These are phyloP conservation scores for Troilus luridus DNA, from an alignment of 2,888 invertebrate genomes.

Conservation along the genomic window DNA sequence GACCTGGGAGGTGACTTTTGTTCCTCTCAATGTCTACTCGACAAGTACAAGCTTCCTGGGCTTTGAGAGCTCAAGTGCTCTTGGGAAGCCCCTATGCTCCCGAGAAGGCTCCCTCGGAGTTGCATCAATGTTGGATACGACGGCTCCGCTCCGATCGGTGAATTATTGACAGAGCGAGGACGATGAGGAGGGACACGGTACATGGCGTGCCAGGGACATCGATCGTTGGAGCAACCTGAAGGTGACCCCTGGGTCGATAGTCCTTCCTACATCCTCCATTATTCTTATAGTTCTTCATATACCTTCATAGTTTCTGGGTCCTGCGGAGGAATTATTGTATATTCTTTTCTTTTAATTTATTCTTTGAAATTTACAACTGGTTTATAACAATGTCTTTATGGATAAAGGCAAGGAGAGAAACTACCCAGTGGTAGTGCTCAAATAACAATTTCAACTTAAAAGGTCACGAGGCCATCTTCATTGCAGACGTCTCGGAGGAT, in stretches of 20 bases:
- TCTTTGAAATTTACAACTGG: too few species aligned
- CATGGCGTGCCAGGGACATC: slow-evolving; percentile 44
- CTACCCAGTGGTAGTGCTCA: too few species aligned
- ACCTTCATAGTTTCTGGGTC: not conserved
- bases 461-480: too few species aligned
- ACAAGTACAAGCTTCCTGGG: slow-evolving; percentile 24
- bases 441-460: too few species aligned
- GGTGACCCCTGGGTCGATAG: slow-evolving; percentile 47
- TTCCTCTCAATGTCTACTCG: not conserved
- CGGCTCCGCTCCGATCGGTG: not conserved
- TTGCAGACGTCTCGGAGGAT: too few species aligned
- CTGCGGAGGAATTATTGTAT: not conserved
- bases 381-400: too few species aligned
- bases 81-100: not conserved
- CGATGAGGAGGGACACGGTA: slow-evolving; percentile 36
- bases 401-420: too few species aligned
- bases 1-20: not conserved
- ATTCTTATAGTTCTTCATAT: slow-evolving; percentile 49
- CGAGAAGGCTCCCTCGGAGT: not conserved
- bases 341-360: too few species aligned
- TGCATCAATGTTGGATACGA: slow-evolving; percentile 39
- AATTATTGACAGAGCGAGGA: not conserved
- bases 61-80: slow-evolving; percentile 26
- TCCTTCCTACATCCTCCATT: slow-evolving; percentile 31
- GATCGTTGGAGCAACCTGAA: slow-evolving; percentile 41